Evolutionary conservation across 1,140 invertebrate genomes (phyloP).

Genomic region (Drosophila triauraria): DNA sequence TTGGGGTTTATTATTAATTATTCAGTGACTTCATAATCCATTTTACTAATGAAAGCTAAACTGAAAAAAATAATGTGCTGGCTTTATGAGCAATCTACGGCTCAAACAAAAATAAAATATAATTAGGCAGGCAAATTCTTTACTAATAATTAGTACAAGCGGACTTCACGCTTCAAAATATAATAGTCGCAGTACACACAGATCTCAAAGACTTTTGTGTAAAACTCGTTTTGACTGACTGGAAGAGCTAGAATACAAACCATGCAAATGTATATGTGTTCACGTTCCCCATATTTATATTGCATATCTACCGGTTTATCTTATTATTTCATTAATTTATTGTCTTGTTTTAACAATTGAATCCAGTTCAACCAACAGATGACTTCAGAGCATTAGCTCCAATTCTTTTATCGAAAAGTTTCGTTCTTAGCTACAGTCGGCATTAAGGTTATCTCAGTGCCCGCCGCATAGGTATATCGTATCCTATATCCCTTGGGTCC

Average conservation of each 20-base stretch:
- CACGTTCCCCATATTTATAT: neutral
- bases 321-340: neutral
- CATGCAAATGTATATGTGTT: neutral
- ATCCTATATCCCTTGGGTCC: slow-evolving; percentile 19
- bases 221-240: neutral
- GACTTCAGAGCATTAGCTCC: slow-evolving; percentile 21
- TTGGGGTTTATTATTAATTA: no score
- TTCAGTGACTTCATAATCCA: no score
- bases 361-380: slow-evolving; percentile 10
- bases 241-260: neutral
- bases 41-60: no score
- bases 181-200: neutral
- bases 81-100: neutral
- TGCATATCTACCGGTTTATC: neutral
- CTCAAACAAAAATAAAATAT: no score
- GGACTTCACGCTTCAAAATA: neutral
- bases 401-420: slow-evolving; percentile 1
- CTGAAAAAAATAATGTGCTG: neutral
- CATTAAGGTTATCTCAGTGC: neutral
- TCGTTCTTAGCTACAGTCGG: neutral
- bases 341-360: neutral
- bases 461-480: slow-evolving; percentile 2
- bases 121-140: no score
- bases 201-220: neutral
- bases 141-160: neutral